phyloP scores from a whole-genome alignment of 1,140 invertebrate genomes.

The Ctenoplectra terminalis region DNA sequence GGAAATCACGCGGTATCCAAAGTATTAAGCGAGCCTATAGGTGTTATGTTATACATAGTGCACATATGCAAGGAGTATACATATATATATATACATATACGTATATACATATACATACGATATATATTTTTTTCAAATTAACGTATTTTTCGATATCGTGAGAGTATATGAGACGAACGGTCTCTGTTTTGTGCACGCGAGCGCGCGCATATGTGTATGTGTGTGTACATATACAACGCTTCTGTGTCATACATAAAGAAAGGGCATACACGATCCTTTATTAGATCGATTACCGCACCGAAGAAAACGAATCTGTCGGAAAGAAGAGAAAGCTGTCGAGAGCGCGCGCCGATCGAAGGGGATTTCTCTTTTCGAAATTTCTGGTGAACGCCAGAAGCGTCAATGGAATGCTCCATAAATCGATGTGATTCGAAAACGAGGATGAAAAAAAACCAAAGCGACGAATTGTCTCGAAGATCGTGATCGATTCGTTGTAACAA shows the following conservation, averaged over 20 bases:
- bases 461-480: not conserved
- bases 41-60: constrained; percentile 61
- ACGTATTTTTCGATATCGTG: constrained; percentile 78
- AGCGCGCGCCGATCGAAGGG: not conserved
- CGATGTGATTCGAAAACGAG: not conserved
- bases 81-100: constrained; percentile 48
- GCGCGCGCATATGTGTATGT: not conserved
- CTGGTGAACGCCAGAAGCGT: not conserved
- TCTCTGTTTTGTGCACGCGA: constrained; percentile 17
- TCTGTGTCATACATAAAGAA: constrained; percentile 24
- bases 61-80: constrained; percentile 50
- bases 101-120: constrained; percentile 44
- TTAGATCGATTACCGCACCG: not conserved
- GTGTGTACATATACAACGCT: not conserved
- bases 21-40: constrained; percentile 69
- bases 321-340: not conserved
- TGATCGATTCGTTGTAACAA: not conserved
- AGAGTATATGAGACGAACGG: constrained; percentile 35
- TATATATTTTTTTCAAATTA: constrained; percentile 70
- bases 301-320: not conserved
- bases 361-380: constrained; percentile 11
- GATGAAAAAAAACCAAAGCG: constrained; percentile 19
- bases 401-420: not conserved
- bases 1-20: constrained; percentile 43
- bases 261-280: not conserved